Evolutionary conservation across 2,797 vertebrate genomes (phyloP).

Genomic region (Eupleurogrammus muticus): DNA sequence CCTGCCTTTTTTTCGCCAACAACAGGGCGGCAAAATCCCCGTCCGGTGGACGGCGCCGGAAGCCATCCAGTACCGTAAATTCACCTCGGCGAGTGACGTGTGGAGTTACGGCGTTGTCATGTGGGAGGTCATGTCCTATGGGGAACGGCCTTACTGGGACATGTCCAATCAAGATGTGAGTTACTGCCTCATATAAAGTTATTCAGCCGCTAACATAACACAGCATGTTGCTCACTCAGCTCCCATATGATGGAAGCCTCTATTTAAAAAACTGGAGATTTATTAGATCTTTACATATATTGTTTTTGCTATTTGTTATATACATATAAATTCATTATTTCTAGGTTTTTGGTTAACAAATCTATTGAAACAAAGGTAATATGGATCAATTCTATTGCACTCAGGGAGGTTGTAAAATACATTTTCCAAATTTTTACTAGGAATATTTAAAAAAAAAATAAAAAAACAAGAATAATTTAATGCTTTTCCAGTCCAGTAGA

Average conservation of each 20-base stretch:
- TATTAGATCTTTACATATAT: neutral
- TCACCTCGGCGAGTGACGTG: slow-evolving; percentile 97
- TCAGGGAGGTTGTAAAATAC: neutral
- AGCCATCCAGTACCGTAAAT: slow-evolving; percentile 98
- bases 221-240: neutral
- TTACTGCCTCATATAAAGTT: slow-evolving; percentile 47
- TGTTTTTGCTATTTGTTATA: neutral
- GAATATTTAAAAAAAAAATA: no score
- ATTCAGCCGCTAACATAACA: neutral
- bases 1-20: slow-evolving; percentile 72
- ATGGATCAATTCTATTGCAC: no score
- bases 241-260: neutral
- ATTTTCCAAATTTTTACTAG: neutral
- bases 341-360: neutral
- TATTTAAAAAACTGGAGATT: neutral
- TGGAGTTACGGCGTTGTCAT: slow-evolving; percentile 99
- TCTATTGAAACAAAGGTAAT: neutral
- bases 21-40: slow-evolving; percentile 96
- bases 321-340: no score
- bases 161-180: slow-evolving; percentile 99
- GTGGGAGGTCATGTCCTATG: slow-evolving; percentile 99
- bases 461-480: slow-evolving; percentile 1
- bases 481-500: neutral
- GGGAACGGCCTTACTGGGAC: slow-evolving; percentile 98
- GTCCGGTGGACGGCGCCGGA: slow-evolving; percentile 98